Evolutionary conservation across 1,140 invertebrate genomes (phyloP).

Genomic region (Listronotus oregonensis): DNA sequence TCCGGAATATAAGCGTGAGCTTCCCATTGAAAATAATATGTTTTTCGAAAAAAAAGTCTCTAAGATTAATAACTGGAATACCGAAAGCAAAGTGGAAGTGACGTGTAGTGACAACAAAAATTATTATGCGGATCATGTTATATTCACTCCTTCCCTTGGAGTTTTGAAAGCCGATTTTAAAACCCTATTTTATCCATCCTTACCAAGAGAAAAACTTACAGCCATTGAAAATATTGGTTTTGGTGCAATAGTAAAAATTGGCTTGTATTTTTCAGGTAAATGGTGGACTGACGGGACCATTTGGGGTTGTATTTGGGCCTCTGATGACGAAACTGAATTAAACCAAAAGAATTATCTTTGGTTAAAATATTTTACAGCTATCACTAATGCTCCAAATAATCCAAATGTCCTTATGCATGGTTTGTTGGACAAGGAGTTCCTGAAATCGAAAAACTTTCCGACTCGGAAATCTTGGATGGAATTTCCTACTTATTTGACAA

Average conservation of each 20-base stretch:
- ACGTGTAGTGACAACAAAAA: conserved; percentile 48
- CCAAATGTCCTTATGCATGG: conserved; percentile 62
- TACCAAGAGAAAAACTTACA: conserved; percentile 64
- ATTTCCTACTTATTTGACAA: conserved; percentile 6
- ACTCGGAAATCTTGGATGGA: conserved; percentile 57
- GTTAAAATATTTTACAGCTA: conserved; percentile 4
- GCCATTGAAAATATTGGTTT: conserved; percentile 69
- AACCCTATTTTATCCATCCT: conserved; percentile 64
- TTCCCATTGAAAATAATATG: conserved; percentile 38
- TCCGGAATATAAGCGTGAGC: conserved; percentile 18
- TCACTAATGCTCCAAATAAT: conserved; percentile 36
- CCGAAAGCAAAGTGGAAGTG: conserved; percentile 30
- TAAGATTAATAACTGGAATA: conserved; percentile 34
- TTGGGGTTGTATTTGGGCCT: conserved; percentile 58
- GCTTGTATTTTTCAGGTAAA: conserved; percentile 66
- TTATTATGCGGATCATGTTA: conserved; percentile 66
- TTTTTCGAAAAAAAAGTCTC: conserved; percentile 41
- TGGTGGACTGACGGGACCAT: conserved; percentile 52
- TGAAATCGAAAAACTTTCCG: conserved; percentile 59
- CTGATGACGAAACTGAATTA: conserved; percentile 36
- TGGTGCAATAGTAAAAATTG: conserved; percentile 78
- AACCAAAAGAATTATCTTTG: neutral
- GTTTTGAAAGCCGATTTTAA: conserved; percentile 68
- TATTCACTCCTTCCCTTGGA: conserved; percentile 71
- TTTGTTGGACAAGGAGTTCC: conserved; percentile 59